Base-by-base conservation (phyloP, 1,140 invertebrate species). In the Drosophila micromelanica region DNA sequence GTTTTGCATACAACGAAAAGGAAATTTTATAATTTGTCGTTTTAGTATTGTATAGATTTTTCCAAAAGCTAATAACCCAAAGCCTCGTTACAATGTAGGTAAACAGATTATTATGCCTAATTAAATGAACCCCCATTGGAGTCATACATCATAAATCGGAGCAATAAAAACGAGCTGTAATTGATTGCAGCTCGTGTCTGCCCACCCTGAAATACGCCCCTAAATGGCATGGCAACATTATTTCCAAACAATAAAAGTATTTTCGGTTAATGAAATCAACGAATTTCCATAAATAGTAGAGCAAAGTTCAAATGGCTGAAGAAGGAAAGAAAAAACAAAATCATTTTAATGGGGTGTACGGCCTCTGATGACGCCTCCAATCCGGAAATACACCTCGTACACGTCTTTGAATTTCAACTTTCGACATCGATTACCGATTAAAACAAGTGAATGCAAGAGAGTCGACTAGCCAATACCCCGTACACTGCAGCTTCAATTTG, bases 241-340 rank as follows among this genome's bases (percentile, higher is more conserved):
- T 11, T 32, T 32, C 59, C 6, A 52, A 68, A 46, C 38, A 60
- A 61, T 40, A 45, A 7, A 64, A 27, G 8, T 52, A 15, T 40
- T 55, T 62, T 61, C 48, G 37, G 23, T 43, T 64, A 61, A 84
- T 63, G 61, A 75, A 86, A 81, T 80, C 74, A 78, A 86, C 76
- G 38, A 55, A 62, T 54, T 62, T 72, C 46, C 40, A 62, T 59
- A 73, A 65, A 77, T 57, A 64, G 12, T 23, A 64, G 30, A 42
- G 45, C 45, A 46, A 46, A 46, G 45, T 46, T 46, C 45, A 46
- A 46, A 20, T 46, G 45, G 11, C 45, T 23, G 20, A 27, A 9
- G 7, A 46, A 23, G 20, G 20, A 1, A 40, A n/a, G n/a, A 23
- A 42, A 55, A 42, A 55, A 7, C 20, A 27, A n/a, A 32, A 38